phyloP scores from a whole-genome alignment of 2,113 vertebrate genomes.

The Lonchura striata region DNA sequence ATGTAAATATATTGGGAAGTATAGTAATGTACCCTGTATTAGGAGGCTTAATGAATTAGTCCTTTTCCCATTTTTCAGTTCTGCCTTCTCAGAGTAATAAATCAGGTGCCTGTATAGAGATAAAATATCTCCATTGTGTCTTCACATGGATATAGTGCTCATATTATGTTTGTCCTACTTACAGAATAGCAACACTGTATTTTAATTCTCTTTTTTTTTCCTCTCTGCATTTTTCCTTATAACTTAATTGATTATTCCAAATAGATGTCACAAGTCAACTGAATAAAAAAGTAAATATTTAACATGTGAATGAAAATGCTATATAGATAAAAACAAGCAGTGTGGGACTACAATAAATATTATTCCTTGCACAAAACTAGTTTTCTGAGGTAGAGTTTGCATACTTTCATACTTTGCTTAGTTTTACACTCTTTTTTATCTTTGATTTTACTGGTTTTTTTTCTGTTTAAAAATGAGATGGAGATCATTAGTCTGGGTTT shows the following conservation, averaged over 20 bases:
- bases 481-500: neutral
- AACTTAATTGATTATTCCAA: neutral
- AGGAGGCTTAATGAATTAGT: neutral
- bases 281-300: conserved; percentile 7
- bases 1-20: neutral
- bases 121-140: neutral
- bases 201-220: neutral
- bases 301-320: neutral
- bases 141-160: neutral
- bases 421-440: neutral
- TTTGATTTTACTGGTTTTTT: neutral
- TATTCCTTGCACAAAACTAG: neutral
- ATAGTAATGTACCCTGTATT: neutral
- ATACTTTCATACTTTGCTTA: neutral
- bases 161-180: neutral
- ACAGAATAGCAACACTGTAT: neutral
- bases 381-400: neutral
- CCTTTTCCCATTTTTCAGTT: neutral
- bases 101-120: neutral
- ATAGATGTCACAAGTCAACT: neutral
- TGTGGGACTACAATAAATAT: neutral
- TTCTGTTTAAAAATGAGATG: neutral
- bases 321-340: neutral
- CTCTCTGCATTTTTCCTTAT: neutral
- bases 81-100: neutral